Conservation (phyloP, 2,888 invertebrate genomes). For the Plagiodera versicolora region DNA sequence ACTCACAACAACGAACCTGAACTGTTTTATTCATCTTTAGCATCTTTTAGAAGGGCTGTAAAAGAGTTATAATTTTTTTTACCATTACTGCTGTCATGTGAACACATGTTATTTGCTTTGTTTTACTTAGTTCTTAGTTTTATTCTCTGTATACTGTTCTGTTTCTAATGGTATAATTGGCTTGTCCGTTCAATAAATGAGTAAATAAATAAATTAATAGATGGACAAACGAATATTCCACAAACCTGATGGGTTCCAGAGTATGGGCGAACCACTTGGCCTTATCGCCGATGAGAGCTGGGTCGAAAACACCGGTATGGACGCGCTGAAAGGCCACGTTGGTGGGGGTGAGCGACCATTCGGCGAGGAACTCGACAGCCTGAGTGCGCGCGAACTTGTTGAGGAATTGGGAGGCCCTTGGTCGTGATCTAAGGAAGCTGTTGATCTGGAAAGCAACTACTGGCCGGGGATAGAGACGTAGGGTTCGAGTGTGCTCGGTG, state of each 20-base stretch:
- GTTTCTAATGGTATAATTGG: no score
- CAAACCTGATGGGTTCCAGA: slow-evolving; percentile 86
- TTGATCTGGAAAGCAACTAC: slow-evolving; percentile 99
- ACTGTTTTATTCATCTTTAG: no score
- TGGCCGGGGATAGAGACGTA: slow-evolving; percentile 94
- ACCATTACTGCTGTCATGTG: no score
- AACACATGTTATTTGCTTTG: no score
- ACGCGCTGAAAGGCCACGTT: slow-evolving; percentile 98
- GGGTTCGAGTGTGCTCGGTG: slow-evolving; percentile 94
- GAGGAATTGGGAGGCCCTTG: slow-evolving; percentile 84
- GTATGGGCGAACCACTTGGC: slow-evolving; percentile 93
- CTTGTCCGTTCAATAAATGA: no score
- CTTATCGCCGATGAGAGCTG: slow-evolving; percentile 95
- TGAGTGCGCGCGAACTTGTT: slow-evolving; percentile 93
- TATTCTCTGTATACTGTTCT: no score
- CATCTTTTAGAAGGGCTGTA: no score
- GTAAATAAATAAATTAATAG: no score
- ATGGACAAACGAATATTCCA: no score
- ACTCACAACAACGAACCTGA: no score
- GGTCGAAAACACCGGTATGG: slow-evolving; percentile 95
- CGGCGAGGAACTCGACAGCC: slow-evolving; percentile 97
- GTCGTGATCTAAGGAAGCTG: slow-evolving; percentile 92
- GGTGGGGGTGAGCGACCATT: slow-evolving; percentile 96
- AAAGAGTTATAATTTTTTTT: no score
- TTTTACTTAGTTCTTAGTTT: no score